Conservation (phyloP, 2,888 invertebrate genomes). For the Morpho helenor region DNA sequence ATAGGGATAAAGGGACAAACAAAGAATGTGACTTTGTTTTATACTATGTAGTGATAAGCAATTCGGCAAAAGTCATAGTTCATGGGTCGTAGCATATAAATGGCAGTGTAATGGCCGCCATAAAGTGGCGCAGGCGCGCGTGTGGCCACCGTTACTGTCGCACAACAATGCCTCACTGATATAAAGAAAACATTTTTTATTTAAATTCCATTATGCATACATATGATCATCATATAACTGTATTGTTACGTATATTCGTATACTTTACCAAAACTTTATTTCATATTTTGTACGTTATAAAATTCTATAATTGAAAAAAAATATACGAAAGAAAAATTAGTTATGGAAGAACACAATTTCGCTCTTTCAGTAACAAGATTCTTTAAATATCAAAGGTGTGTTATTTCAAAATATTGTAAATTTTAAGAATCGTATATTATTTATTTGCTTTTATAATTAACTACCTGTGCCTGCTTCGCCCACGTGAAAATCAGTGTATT, state of each 20-base stretch:
- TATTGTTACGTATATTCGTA: constrained; percentile 26
- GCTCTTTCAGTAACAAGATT: too few species aligned
- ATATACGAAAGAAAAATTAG: too few species aligned
- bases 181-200: constrained; percentile 78
- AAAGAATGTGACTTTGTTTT: too few species aligned
- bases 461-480: too few species aligned
- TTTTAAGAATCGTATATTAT: too few species aligned
- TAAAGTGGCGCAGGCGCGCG: constrained; percentile 57
- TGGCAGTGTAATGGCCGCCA: constrained; percentile 39
- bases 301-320: constrained; percentile 7
- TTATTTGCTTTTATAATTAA: too few species aligned
- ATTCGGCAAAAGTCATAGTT: constrained; percentile 1
- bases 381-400: too few species aligned
- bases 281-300: constrained; percentile 13
- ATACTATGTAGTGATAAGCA: too few species aligned
- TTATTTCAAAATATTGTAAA: too few species aligned
- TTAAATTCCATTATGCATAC: constrained; percentile 63
- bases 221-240: constrained; percentile 55
- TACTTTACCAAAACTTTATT: constrained; percentile 11
- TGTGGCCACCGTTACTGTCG: constrained; percentile 71
- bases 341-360: too few species aligned
- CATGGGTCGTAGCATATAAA: constrained; percentile 50
- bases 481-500: too few species aligned
- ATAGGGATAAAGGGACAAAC: too few species aligned
- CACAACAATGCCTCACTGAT: constrained; percentile 73